These are phyloP conservation scores for Sarcophaga subvicina DNA, from an alignment of 2,888 invertebrate species.

Conservation along the genomic window DNA sequence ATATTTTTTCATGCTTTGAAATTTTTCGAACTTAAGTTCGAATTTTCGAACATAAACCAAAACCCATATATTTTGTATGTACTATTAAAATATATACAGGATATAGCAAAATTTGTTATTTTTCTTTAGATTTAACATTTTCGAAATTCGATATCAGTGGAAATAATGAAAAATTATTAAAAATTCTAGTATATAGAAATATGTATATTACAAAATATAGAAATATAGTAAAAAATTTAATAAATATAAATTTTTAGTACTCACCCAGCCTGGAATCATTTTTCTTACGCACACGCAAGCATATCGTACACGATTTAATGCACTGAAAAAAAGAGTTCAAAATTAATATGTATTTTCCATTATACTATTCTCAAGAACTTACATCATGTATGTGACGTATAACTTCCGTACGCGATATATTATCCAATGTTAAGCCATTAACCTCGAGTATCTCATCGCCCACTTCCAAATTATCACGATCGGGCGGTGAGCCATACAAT, in stretches of 20 bases:
- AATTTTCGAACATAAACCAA: no score
- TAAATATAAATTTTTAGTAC: slow-evolving; percentile 79
- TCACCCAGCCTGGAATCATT: slow-evolving; percentile 94
- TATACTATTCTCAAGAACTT: slow-evolving; percentile 73
- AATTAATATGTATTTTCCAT: slow-evolving; percentile 4
- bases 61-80: no score
- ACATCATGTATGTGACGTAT: slow-evolving; percentile 98
- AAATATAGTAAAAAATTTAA: neutral
- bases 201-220: no score
- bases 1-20: no score
- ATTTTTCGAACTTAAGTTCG: no score
- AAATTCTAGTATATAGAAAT: no score
- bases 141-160: no score
- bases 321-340: slow-evolving; percentile 86
- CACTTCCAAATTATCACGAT: slow-evolving; percentile 95
- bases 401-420: slow-evolving; percentile 95
- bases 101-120: no score
- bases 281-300: slow-evolving; percentile 94
- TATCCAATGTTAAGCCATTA: slow-evolving; percentile 95
- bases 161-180: no score
- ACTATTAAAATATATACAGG: no score
- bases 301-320: slow-evolving; percentile 97
- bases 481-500: slow-evolving; percentile 95
- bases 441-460: slow-evolving; percentile 99
- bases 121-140: no score